phyloP scores from a whole-genome alignment of 2,797 vertebrate genomes.

The Artibeus lituratus region DNA sequence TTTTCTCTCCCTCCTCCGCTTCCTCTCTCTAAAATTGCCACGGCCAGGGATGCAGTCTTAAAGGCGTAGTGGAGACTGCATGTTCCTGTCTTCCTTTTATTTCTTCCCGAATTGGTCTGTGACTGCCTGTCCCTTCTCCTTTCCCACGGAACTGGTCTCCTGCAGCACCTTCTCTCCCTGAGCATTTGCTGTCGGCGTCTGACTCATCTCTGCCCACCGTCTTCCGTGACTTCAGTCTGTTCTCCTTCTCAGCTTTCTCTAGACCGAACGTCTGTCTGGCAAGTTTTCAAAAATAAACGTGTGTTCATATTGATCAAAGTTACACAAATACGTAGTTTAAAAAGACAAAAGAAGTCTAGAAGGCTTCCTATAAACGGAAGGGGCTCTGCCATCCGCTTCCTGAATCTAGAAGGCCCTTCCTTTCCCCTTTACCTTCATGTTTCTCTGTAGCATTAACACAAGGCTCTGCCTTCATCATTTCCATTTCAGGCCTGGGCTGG shows the following conservation, averaged over 20 bases:
- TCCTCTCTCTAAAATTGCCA: not conserved
- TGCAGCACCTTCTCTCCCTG: not conserved
- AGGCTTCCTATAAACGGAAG: not conserved
- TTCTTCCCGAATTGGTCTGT: not conserved
- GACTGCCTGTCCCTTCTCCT: not conserved
- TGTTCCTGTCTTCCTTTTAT: not conserved
- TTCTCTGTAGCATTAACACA: not conserved
- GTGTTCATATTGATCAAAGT: not conserved
- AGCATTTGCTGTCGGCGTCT: not conserved
- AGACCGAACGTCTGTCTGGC: not conserved
- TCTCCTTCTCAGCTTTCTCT: not conserved
- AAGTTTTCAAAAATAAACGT: not conserved
- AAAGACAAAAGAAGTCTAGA: not conserved
- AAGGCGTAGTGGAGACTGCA: not conserved
- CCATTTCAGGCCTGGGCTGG: not conserved
- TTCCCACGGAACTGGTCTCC: not conserved
- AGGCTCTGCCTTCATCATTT: not conserved
- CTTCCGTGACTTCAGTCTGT: not conserved
- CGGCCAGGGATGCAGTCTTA: not conserved
- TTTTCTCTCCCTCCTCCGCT: not conserved
- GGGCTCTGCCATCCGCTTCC: not conserved
- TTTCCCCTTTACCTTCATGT: not conserved
- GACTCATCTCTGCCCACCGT: not conserved
- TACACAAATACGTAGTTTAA: not conserved
- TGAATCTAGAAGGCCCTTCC: not conserved